phyloP scores from a whole-genome alignment of 2,888 invertebrate species.

The Agelastica alni region DNA sequence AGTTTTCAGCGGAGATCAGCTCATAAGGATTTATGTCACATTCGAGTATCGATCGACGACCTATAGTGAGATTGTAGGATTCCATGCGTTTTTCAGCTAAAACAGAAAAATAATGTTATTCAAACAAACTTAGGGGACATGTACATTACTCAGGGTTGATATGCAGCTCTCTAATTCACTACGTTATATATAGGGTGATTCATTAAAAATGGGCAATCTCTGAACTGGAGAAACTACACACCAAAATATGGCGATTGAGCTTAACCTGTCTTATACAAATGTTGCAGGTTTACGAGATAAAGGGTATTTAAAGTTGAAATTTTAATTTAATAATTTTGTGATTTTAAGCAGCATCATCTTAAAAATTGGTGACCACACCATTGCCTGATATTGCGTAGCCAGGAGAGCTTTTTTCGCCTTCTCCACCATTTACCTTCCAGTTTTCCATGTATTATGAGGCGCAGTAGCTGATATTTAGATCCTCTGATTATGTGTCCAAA shows the following conservation, averaged over 20 bases:
- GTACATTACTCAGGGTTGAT: not conserved
- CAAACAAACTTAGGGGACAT: not conserved
- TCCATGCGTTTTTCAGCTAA: conserved; percentile 31
- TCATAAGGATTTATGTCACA: conserved; percentile 87
- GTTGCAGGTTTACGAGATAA: too few relatives aligned
- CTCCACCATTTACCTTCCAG: not conserved
- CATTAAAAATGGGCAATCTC: too few relatives aligned
- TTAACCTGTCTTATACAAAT: too few relatives aligned
- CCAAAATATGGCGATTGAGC: too few relatives aligned
- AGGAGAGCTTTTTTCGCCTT: not conserved
- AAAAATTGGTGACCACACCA: too few relatives aligned
- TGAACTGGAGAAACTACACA: too few relatives aligned
- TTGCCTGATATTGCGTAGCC: not conserved
- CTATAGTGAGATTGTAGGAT: conserved; percentile 41
- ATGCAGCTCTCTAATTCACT: too few relatives aligned
- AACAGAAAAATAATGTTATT: conserved; percentile 6
- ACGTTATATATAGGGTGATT: too few relatives aligned
- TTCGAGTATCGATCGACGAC: conserved; percentile 74
- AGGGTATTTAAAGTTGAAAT: too few relatives aligned
- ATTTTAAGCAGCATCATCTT: too few relatives aligned
- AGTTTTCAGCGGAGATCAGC: conserved; percentile 63
- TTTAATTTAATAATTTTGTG: too few relatives aligned
- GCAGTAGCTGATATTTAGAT: not conserved
- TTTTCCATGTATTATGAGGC: not conserved
- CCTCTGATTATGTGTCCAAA: not conserved